Conservation (phyloP, 2,113 vertebrate genomes). For the Phalacrocorax carbo region DNA sequence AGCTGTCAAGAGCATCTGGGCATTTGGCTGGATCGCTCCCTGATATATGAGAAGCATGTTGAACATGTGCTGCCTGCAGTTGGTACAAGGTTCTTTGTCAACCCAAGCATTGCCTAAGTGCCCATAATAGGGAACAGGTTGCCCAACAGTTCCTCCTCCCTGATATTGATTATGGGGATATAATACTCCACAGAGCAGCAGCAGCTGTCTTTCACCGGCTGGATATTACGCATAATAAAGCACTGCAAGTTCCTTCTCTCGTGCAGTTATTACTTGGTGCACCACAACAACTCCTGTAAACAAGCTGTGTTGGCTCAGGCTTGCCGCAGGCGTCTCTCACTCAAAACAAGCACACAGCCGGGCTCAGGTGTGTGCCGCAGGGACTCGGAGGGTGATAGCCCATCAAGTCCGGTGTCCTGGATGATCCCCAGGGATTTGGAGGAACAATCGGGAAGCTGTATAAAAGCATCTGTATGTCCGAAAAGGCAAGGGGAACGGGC, state of each 20-base stretch:
- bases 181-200: slow-evolving; percentile 2
- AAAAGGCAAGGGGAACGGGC: background rate
- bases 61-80: slow-evolving; percentile 63
- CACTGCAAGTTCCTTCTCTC: slow-evolving; percentile 18
- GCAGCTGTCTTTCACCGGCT: slow-evolving; percentile 55
- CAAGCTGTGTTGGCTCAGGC: background rate
- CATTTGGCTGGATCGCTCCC: slow-evolving; percentile 26
- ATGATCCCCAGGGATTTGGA: background rate
- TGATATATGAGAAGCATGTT: slow-evolving; percentile 40
- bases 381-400: fast-evolving
- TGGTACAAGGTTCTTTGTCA: slow-evolving; percentile 53
- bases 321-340: background rate
- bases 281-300: background rate
- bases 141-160: slow-evolving; percentile 56
- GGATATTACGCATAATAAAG: slow-evolving; percentile 43
- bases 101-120: slow-evolving; percentile 59
- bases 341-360: background rate
- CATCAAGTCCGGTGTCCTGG: background rate
- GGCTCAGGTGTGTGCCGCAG: background rate
- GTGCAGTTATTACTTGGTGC: background rate
- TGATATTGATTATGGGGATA: slow-evolving; percentile 37
- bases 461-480: background rate
- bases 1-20: slow-evolving; percentile 49
- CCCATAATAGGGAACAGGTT: slow-evolving; percentile 64
- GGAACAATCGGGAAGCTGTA: background rate